Base-by-base conservation (phyloP, 2,888 invertebrate species). In the Oxyscelio sp. region DNA sequence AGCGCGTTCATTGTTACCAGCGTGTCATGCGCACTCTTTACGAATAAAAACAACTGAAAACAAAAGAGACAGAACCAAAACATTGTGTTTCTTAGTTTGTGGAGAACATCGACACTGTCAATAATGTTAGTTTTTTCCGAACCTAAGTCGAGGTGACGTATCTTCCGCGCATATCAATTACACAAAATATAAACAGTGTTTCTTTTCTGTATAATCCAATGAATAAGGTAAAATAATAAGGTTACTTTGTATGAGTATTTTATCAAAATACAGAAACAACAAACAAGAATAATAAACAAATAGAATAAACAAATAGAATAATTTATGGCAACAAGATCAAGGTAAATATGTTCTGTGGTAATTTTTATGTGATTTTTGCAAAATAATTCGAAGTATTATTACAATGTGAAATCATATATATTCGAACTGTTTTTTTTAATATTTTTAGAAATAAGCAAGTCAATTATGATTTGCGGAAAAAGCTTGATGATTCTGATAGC, bases 301-400 rank as follows among this genome's bases (percentile, higher is more conserved):
- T n/a, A n/a, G n/a, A n/a, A n/a, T n/a, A n/a, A n/a, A n/a, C n/a
- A n/a, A 48, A 48, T 31, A 54, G 54, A 54, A 54, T 54, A 27
- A 31, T 54, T 27, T 54, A 54, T 54, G 54, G 27, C 54, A 54
- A 54, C 54, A 54, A 54, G 54, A 54, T 54, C 54, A 54, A 54
- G 54, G 31, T 54, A 54, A 54, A 54, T 54, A 54, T 54, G 54
- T 54, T 54, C 54, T 54, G 27, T 31, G 54, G 63, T 48, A 43
- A 63, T 31, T 63, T 63, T 63, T 45, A 31, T 43, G 21, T 27
- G 43, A 27, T 48, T 59, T 43, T 59, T 40, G 43, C 59, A 59
- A 59, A 59, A 59, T 43, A 40, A 59, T 59, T 59, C 43, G 59
- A 59, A 59, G 38, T 59, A 59, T 43, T 59, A 59, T 40, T 59